phyloP scores from a whole-genome alignment of 2,888 invertebrate genomes.

The Anaspis maculata region DNA sequence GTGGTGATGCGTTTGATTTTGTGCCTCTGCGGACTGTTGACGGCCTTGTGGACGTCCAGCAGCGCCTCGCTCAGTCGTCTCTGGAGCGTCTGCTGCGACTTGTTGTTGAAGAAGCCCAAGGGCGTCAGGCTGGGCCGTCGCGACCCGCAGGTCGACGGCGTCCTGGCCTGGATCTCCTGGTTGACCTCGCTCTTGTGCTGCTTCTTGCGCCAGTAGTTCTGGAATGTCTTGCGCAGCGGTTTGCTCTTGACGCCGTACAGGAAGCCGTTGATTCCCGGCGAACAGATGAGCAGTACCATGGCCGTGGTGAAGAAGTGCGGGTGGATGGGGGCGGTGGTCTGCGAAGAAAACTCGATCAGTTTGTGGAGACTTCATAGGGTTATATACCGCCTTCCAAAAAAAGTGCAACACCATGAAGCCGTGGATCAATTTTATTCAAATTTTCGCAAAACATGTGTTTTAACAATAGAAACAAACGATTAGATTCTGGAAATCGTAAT shows the following conservation, averaged over 20 bases:
- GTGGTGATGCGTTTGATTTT: constrained; percentile 46
- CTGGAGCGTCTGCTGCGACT: constrained; percentile 46
- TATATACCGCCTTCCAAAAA: no score
- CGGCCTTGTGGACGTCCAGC: constrained; percentile 40
- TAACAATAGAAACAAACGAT: no score
- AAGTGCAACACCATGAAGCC: no score
- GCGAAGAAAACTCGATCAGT: constrained; percentile 31
- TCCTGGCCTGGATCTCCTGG: constrained; percentile 72
- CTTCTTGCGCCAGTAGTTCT: constrained; percentile 70
- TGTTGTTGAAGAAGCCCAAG: constrained; percentile 44
- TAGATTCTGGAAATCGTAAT: no score
- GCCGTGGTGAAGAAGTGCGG: constrained; percentile 51
- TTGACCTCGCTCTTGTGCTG: constrained; percentile 71
- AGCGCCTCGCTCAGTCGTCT: constrained; percentile 51
- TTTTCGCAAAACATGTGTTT: no score
- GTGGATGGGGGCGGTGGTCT: constrained; percentile 34
- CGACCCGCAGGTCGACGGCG: constrained; percentile 70
- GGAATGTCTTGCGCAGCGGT: constrained; percentile 60
- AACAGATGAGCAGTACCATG: constrained; percentile 54
- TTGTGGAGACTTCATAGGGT: constrained; percentile 7
- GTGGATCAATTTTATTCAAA: no score
- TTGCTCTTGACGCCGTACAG: constrained; percentile 70
- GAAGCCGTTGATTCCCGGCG: constrained; percentile 67
- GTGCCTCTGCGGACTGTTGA: constrained; percentile 29
- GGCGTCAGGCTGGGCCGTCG: constrained; percentile 57